Conservation (phyloP, 2,797 vertebrate genomes). For the Sandelia bainsii region DNA sequence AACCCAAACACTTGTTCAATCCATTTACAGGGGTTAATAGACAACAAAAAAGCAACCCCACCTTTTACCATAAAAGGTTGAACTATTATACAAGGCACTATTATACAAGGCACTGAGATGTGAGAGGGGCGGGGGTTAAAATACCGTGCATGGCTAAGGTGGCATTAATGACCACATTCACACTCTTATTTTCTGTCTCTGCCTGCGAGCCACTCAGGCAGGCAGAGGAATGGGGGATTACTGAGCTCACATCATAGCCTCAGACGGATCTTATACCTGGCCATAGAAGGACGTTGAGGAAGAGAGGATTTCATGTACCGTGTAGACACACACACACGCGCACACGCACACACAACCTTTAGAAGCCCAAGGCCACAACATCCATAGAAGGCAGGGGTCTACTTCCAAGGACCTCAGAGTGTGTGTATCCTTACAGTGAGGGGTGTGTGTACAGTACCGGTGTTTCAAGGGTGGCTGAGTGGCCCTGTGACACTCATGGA, state of each 20-base stretch:
- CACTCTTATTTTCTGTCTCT: slow-evolving; percentile 40
- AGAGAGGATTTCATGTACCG: slow-evolving; percentile 49
- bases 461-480: slow-evolving; percentile 64
- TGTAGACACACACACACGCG: slow-evolving; percentile 34
- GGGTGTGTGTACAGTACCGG: slow-evolving; percentile 29
- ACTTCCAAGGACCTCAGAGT: slow-evolving; percentile 41
- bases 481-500: slow-evolving; percentile 58
- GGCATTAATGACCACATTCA: slow-evolving; percentile 66
- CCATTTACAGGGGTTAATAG: slow-evolving; percentile 5
- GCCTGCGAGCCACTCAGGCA: slow-evolving; percentile 72
- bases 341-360: slow-evolving; percentile 44
- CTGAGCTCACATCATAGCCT: slow-evolving; percentile 55
- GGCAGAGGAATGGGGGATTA: slow-evolving; percentile 74
- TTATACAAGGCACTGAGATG: slow-evolving; percentile 31
- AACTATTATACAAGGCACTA: too few relatives aligned
- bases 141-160: slow-evolving; percentile 57
- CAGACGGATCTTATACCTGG: slow-evolving; percentile 59
- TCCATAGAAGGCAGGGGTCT: slow-evolving; percentile 82
- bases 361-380: slow-evolving; percentile 48
- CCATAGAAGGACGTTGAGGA: slow-evolving; percentile 79
- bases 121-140: slow-evolving; percentile 54
- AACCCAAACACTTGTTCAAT: background rate
- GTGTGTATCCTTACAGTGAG: slow-evolving; percentile 38
- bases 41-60: slow-evolving; percentile 16
- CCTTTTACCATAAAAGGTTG: slow-evolving; percentile 64